Evolutionary conservation across 2,888 invertebrate genomes (phyloP), one percentile per base, ranked within the genome.

Genomic region (Tachina grossa): DNA sequence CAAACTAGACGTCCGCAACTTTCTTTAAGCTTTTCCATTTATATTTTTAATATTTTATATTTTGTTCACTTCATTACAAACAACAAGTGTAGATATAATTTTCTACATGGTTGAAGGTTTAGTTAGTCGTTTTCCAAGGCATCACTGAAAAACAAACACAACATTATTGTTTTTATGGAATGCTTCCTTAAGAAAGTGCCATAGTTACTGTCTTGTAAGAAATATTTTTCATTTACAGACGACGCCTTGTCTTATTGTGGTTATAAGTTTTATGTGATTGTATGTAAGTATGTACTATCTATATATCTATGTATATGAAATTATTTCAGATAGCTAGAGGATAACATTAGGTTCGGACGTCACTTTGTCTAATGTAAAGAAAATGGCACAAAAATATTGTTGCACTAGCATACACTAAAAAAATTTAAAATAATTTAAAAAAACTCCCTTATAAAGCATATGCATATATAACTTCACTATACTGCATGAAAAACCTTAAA

Each of bases 51-150:
- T 6, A 31, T 31, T 31, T 31, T 31, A 0, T 31, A 0, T 31
- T 31, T 69, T 41, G 0, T 68, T 59, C 43, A 65, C 51, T 31
- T 31, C 31, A 31, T 31, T 31, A 31, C 31, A 31, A 31, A 31
- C 31, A 31, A 31, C 31, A 31, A 31, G 31, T 31, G 19, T 66
- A 22, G 39, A 77, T 68, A 55, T 66, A 78, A 83, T 83, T 83
- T 83, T 83, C 79, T 63, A 69, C 83, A 63, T 75, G 69, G 79
- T 69, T 75, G 71, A 55, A 74, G 49, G 53, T 83, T 83, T 83
- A 74, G 65, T 83, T 83, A 74, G 65, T 79, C 47, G 55, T 69
- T 83, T 79, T 75, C 69, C 63, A 75, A 57, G 39, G 53, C 74
- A 75, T 57, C 79, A 75, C 55, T 79, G 59, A 61, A 79, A 69